Evolutionary conservation across 2,797 vertebrate genomes (phyloP), one percentile per base, ranked within the genome.

Genomic region (Sorex maritimensis): DNA sequence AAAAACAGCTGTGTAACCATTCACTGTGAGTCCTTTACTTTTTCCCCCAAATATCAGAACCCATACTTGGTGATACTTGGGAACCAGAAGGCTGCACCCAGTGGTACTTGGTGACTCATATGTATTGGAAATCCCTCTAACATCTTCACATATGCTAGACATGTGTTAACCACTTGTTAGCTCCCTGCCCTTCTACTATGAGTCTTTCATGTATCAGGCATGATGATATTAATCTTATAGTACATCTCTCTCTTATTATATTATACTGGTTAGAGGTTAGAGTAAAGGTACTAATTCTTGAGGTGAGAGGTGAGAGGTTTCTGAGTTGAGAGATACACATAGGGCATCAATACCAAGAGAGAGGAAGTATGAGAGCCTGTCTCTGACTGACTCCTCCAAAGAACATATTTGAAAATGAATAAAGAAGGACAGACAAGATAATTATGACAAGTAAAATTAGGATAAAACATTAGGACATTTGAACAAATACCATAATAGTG

Each of bases 321-420:
- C 7, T 7, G 41, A 44, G 41, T 5, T 44, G 41, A 44, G 41
- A 12, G 15, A 44, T 73, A 13, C 10, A 21, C 24, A 52, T 14
- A 81, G 11, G 13, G 4, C 55, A n/a, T 78, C 26, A 15, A 30
- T 63, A 30, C 11, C 10, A 58, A 5, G 3, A 68, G 26, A 41
- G 17, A 24, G 0, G 2, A 14, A 24, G 49, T 6, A 0, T 6
- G 13, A 14, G 5, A 2, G 0, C 0, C 21, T 41, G 49, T 30
- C 6, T 72, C 28, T 28, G 30, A 61, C 58, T 61, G 17, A 13
- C 24, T 2, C 4, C 30, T 6, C 14, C 12, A 52, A 21, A 81
- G 55, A 24, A 15, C 1, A 9, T 73, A 81, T 49, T n/a, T 21
- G 23, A 21, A 71, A 78, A 28, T 34, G 5, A 23, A 23, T 83